Base-by-base conservation (phyloP, 2,113 vertebrate genomes). In the Antechinus stuartii region DNA sequence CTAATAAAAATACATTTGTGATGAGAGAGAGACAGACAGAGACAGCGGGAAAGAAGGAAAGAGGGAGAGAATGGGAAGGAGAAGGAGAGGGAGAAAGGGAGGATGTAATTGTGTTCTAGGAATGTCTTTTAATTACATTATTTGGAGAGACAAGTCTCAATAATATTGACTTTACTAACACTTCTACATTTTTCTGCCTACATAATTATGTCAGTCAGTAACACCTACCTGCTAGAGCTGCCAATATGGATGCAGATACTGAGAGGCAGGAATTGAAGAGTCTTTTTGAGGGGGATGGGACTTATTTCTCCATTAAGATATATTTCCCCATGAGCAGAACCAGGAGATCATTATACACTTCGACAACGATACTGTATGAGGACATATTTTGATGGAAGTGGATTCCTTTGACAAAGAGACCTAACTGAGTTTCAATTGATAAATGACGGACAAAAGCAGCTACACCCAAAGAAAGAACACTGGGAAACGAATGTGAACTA, bases 81-180 rank as follows among this genome's bases (percentile, higher is more conserved):
- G 3, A 68, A 2, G 19, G 16, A 96, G 97, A 98, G 98, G 61
- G 98, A 98, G 99, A 99, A 98, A 97, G 95, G 98, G 95, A 98
- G 94, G 98, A 98, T 97, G 97, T 98, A 98, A 98, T 98, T 98
- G 97, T 97, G 96, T 96, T 95, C 95, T 92, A 98, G 97, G 97
- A 99, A 98, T 97, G 98, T 89, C 96, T 96, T 97, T 96, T 94
- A 97, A 95, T 96, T 97, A 94, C 94, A 96, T 91, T 5, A 97
- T 98, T 97, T 61, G 93, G 95, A 94, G 97, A 97, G 97, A 98
- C 94, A 96, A 96, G 98, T 98, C 97, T 98, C 98, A 97, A 97
- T 97, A 98, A 98, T 99, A 98, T 98, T 98, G 98, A 98, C 98
- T 98, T 98, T 98, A 97, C 98, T 98, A 98, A 98, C 97, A 97